These are phyloP conservation scores for Euwallacea similis DNA, from an alignment of 1,140 invertebrate species.

Conservation along the genomic window DNA sequence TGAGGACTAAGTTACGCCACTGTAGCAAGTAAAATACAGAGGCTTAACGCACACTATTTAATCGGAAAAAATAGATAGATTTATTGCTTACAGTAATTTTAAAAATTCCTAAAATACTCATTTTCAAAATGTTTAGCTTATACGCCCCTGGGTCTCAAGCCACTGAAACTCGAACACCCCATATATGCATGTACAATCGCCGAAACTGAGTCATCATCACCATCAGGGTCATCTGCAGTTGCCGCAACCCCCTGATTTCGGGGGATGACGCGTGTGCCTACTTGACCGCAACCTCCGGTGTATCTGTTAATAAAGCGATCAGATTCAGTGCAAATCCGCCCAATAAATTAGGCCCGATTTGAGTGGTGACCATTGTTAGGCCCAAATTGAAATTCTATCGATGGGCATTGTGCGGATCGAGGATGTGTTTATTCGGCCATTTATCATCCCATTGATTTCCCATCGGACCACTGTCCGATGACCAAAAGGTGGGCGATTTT, in stretches of 20 bases:
- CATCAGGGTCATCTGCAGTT: slow-evolving; percentile 10
- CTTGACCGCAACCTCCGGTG: slow-evolving; percentile 38
- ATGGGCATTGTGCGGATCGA: slow-evolving; percentile 14
- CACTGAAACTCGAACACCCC: too few species aligned
- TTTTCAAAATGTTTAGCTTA: too few species aligned
- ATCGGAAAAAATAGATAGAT: too few species aligned
- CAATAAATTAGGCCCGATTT: slow-evolving; percentile 32
- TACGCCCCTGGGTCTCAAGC: too few species aligned
- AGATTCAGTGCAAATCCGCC: slow-evolving; percentile 33
- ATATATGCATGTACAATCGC: too few species aligned
- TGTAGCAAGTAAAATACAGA: too few species aligned
- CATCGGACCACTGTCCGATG: background rate
- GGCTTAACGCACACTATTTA: too few species aligned
- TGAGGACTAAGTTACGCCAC: too few species aligned
- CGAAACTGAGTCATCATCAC: slow-evolving; percentile 41
- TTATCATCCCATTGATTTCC: slow-evolving; percentile 16
- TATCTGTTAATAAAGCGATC: slow-evolving; percentile 40
- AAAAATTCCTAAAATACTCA: too few species aligned
- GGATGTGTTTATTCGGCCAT: slow-evolving; percentile 22
- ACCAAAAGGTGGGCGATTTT: too few species aligned
- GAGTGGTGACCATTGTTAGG: slow-evolving; percentile 25
- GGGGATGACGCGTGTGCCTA: slow-evolving; percentile 30
- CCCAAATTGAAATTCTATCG: slow-evolving; percentile 27
- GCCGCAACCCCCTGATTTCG: slow-evolving; percentile 5
- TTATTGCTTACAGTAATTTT: too few species aligned